Conservation (phyloP, 2,797 vertebrate genomes). For the Florisuga fusca region DNA sequence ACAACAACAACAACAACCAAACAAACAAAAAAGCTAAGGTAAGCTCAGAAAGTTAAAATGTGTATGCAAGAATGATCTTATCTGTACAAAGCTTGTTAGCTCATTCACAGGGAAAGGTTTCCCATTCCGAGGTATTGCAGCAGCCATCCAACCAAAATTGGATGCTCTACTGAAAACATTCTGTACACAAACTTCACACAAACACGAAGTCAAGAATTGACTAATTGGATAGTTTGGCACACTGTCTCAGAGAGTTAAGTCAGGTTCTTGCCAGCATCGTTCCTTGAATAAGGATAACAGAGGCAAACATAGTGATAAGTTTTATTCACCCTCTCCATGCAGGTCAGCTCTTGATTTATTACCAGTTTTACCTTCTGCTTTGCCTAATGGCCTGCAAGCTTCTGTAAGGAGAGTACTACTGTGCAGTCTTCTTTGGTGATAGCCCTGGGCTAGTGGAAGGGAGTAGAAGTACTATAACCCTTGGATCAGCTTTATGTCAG, state of each 20-base stretch:
- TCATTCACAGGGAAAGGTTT: not conserved
- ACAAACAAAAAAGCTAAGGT: not conserved
- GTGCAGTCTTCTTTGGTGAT: not conserved
- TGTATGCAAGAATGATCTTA: not conserved
- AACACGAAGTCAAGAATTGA: not conserved
- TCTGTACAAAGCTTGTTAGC: not conserved
- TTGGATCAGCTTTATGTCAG: not conserved
- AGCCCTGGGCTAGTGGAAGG: not conserved
- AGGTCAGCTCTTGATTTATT: not conserved
- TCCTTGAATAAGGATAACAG: not conserved
- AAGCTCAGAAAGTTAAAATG: not conserved
- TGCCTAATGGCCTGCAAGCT: not conserved
- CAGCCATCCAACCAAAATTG: not conserved
- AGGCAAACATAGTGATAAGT: not conserved
- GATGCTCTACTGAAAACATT: not conserved
- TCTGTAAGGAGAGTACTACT: not conserved
- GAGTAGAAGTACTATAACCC: not conserved
- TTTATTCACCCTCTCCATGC: not conserved
- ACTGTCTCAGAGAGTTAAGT: not conserved
- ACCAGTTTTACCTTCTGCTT: not conserved
- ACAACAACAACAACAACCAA: not conserved
- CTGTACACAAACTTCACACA: not conserved
- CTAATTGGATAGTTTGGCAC: not conserved
- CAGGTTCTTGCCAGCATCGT: rapidly evolving
- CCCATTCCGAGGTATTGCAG: not conserved